Evolutionary conservation across 2,888 invertebrate species (phyloP).

Genomic region (Anthophora plumipes): DNA sequence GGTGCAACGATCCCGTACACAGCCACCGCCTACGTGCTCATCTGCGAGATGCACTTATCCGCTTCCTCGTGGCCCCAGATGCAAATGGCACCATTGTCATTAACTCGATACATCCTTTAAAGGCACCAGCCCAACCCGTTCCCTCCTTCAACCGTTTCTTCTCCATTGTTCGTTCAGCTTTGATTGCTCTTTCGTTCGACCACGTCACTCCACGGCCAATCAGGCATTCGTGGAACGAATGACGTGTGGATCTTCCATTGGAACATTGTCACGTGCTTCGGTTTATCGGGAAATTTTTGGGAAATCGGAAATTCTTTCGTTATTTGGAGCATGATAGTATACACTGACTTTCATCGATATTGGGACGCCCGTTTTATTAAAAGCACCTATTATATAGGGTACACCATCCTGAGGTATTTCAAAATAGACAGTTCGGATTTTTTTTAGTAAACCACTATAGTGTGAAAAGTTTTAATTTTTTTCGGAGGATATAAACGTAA

Average conservation of each 20-base stretch:
- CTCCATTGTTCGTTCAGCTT: conserved; percentile 63
- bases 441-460: too few species aligned
- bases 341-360: too few species aligned
- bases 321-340: neutral
- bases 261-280: neutral
- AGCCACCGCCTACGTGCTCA: conserved; percentile 66
- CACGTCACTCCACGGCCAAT: conserved; percentile 28
- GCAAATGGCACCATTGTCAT: conserved; percentile 75
- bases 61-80: conserved; percentile 69
- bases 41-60: conserved; percentile 68
- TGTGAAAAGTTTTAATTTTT: too few species aligned
- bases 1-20: conserved; percentile 69
- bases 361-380: neutral
- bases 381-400: too few species aligned
- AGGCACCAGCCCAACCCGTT: conserved; percentile 37
- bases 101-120: conserved; percentile 76
- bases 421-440: too few species aligned
- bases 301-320: neutral
- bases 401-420: too few species aligned
- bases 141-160: conserved; percentile 5
- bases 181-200: conserved; percentile 63
- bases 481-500: too few species aligned
- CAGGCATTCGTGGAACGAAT: conserved; percentile 1
- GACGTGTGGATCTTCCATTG: neutral
- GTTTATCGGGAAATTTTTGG: neutral